phyloP scores from a whole-genome alignment of 2,113 vertebrate species.

The Ceyx margarethae region DNA sequence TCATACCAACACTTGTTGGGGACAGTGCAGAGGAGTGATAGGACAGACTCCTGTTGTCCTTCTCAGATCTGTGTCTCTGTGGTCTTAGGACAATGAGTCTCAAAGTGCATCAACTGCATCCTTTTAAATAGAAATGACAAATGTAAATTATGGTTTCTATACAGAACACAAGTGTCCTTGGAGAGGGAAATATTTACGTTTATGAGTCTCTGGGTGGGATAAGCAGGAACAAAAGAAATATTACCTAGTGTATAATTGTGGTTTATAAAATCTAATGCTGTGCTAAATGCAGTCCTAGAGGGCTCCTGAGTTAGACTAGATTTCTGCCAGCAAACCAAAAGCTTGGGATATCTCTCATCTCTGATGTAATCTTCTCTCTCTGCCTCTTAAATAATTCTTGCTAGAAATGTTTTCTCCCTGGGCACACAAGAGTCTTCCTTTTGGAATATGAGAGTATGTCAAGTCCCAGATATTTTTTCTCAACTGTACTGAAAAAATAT shows the following conservation, averaged over 20 bases:
- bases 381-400: background rate
- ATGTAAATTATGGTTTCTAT: background rate
- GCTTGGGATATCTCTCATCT: background rate
- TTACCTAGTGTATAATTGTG: background rate
- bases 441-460: background rate
- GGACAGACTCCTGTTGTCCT: background rate
- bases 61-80: background rate
- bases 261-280: background rate
- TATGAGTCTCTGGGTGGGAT: background rate
- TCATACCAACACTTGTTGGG: background rate
- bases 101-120: background rate
- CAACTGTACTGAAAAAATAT: background rate
- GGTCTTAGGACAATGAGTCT: background rate
- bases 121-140: background rate
- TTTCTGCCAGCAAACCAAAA: background rate
- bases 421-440: background rate
- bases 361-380: background rate
- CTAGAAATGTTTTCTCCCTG: background rate
- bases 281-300: background rate
- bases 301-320: background rate
- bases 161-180: background rate
- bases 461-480: background rate
- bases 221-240: background rate
- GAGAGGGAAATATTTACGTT: background rate
- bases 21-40: background rate